Conservation (phyloP, 2,797 vertebrate genomes). For the Mareca penelope region DNA sequence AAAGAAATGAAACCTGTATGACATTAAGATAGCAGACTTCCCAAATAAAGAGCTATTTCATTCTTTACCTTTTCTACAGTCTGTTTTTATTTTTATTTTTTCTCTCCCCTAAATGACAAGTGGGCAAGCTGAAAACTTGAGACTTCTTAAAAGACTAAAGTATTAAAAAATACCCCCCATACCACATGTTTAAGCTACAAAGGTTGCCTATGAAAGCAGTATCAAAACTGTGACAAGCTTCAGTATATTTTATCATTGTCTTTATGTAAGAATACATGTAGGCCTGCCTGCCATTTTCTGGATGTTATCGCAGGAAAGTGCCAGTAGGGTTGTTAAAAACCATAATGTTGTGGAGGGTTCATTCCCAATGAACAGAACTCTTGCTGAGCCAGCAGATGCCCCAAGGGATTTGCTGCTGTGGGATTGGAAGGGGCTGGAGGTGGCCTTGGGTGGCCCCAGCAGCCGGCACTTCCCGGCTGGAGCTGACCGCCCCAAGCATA, state of each 20-base stretch:
- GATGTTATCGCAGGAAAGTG: not conserved
- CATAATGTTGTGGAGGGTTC: accelerated
- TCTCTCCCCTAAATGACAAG: not conserved
- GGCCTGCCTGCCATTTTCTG: not conserved
- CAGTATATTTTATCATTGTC: not conserved
- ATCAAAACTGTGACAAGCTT: not conserved
- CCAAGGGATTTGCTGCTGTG: accelerated
- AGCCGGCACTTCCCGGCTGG: not conserved
- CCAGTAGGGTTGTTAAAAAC: not conserved
- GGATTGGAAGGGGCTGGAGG: not conserved
- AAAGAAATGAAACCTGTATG: not conserved
- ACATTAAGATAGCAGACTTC: not conserved
- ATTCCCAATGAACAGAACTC: not conserved
- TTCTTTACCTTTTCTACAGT: not conserved
- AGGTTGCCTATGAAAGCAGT: not conserved
- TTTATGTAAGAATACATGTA: not conserved
- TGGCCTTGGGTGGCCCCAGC: not conserved
- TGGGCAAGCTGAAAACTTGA: not conserved
- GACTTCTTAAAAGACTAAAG: not conserved
- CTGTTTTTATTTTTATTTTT: not conserved
- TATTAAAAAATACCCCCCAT: not conserved
- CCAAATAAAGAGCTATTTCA: not conserved
- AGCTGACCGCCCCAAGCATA: not conserved
- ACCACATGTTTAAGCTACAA: not conserved
- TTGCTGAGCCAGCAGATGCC: not conserved